A percentile compares a stretch with the other conserved stretches of the same genome.
These are phyloP conservation scores for Caenorhabditis remanei DNA, from an alignment of 1,140 invertebrate genomes.

Conservation along the genomic window DNA sequence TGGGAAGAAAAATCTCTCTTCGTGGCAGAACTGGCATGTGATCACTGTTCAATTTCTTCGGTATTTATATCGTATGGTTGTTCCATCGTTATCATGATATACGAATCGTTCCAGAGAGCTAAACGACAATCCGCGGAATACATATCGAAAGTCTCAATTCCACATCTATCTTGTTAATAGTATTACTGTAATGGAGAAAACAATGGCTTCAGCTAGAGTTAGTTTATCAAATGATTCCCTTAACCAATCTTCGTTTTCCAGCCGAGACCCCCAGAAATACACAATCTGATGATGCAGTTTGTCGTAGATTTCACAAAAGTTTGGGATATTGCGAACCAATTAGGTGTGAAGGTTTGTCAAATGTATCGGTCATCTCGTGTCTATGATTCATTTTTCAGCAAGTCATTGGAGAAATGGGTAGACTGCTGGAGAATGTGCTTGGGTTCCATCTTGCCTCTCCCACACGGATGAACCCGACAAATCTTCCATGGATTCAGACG, in stretches of 20 bases:
- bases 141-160: not conserved
- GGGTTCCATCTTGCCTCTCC: not conserved
- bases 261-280: constrained; percentile 3
- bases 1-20: not conserved
- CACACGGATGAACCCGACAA: not conserved
- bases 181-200: not conserved
- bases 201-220: not conserved
- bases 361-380: too few relatives aligned
- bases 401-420: not conserved
- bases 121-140: not conserved
- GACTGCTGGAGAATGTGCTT: not conserved
- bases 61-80: not conserved
- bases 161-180: not conserved
- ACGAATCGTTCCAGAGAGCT: not conserved
- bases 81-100: not conserved
- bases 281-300: not conserved
- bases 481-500: constrained; percentile 36
- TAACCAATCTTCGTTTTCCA: not conserved
- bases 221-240: not conserved
- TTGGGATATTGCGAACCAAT: not conserved
- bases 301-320: not conserved
- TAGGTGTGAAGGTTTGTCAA: not conserved
- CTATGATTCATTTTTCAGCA: not conserved
- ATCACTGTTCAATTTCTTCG: not conserved
- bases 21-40: not conserved